phyloP scores from a whole-genome alignment of 1,140 invertebrate genomes.

The Anastatus disparis region DNA sequence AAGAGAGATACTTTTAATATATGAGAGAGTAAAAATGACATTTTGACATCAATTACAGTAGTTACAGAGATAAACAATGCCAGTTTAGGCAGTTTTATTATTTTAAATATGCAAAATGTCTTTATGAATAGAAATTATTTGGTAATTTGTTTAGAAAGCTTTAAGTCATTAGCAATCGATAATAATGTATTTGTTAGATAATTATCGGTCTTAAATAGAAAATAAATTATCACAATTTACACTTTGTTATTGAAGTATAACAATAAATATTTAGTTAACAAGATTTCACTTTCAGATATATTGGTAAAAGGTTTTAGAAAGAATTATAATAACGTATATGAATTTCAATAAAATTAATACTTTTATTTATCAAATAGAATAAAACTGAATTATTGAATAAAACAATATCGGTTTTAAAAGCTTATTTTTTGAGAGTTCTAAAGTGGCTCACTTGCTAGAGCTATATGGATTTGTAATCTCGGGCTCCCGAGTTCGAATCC shows the following conservation, averaged over 20 bases:
- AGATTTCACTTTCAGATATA: too few relatives aligned
- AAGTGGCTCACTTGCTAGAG: too few relatives aligned
- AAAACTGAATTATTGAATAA: too few relatives aligned
- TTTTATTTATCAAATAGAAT: too few relatives aligned
- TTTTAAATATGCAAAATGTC: not conserved
- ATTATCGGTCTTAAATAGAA: not conserved
- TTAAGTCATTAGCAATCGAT: not conserved
- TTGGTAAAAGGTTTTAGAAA: too few relatives aligned
- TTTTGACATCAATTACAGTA: slow-evolving; percentile 16
- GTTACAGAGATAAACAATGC: slow-evolving; percentile 19
- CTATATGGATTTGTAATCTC: too few relatives aligned
- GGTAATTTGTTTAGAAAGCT: not conserved
- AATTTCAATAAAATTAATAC: too few relatives aligned
- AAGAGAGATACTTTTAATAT: not conserved
- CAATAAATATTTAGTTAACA: not conserved
- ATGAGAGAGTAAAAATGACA: slow-evolving; percentile 3
- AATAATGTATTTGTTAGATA: not conserved
- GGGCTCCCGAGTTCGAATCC: too few relatives aligned
- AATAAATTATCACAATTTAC: not conserved
- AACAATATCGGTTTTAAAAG: too few relatives aligned
- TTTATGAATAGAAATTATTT: not conserved
- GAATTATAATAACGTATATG: too few relatives aligned
- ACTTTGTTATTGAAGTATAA: not conserved
- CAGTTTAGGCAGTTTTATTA: not conserved
- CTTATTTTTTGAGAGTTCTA: too few relatives aligned